Base-by-base conservation (phyloP, 2,888 invertebrate genomes). In the Ophion ellenae region DNA sequence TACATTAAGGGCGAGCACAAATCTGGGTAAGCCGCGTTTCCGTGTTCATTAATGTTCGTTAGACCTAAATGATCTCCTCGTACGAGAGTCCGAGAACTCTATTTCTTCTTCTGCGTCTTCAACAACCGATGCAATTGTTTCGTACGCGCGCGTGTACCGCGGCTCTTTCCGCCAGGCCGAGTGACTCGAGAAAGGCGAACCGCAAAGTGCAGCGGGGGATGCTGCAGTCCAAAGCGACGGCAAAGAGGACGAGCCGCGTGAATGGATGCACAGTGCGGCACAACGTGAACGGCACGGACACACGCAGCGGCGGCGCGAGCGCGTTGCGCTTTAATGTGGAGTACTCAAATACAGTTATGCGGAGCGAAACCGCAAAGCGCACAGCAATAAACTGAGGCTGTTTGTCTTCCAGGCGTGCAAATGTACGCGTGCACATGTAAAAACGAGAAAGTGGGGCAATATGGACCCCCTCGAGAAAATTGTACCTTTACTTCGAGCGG, bases 221-320 rank as follows among this genome's bases (percentile, higher is more conserved):
- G 73, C 64, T 61, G 67, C 57, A 20, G 71, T 45, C 28, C 2
- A 76, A 20, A 32, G 73, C 80, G 24, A 77, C 74, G 64, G 64
- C 53, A 47, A 84, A 77, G 67, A 85, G 81, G 45, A 82, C 77
- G 66, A 83, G 84, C 73, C 71, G 88, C 89, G 90, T 91, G 90
- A 92, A 92, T 91, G 91, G 87, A 89, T 77, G 87, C 89, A 88
- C 89, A 89, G 90, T 90, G 88, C 86, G 73, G 88, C 73, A 66
- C 17, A 53, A 53, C 53, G 53, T 17, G 53, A 53, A 53, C 53
- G 53, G 53, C 14, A 53, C 53, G 61, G 61, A 20, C 61, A 10
- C 20, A 24, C 20, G 61, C 7, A 9, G 2, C 2, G 61, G 4
- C 17, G n/a, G 74, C 67, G 76, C 45, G 77, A 76, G 59, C 73